Evolutionary conservation across 2,113 vertebrate species (phyloP), one percentile per base, ranked within the genome.

Genomic region (Cheirogaleus medius): DNA sequence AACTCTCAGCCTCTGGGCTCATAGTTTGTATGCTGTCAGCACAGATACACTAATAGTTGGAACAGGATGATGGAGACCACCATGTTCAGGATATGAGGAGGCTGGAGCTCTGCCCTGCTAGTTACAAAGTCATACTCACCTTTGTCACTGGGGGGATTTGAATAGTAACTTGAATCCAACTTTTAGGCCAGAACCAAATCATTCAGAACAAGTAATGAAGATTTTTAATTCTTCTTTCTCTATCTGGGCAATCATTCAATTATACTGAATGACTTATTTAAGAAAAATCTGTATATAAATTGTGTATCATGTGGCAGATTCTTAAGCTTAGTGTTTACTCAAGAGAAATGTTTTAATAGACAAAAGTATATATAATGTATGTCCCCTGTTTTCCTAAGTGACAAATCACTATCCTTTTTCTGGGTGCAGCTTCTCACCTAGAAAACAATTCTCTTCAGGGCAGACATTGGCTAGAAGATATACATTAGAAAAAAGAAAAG

Each of bases 401-500:
- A 69, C 27, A 90, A 94, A 94, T 3, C 2, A 74, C 77, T 34
- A 44, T 3, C 34, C 58, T 47, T 81, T 97, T 96, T 86, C 58
- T 94, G 39, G 42, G 7, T 39, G 0, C 27, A 86, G 17, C 34
- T 63, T 68, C 42, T 94, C 8, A 92, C 14, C 49, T 66, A 68
- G 42, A 95, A 97, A 96, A 89, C 9, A 3, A 1, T 18, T 83
- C 86, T 87, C 34, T 95, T 42, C 88, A 94, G 76, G 69, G 6
- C 20, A 92, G 47, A 13, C 15, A 82, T 69, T 49, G 66, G 14
- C 39, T 69, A 13, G 20, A 37, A 97, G 47, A 84, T 44, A 58
- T 20, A 83, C 0, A 44, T 83, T 90, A 83, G 37, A 37, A 92
- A 74, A 91, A 58, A 68, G 25, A 60, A 96, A 47, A 54, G 7